Evolutionary conservation across 2,113 vertebrate genomes (phyloP), one percentile per base, ranked within the genome.

Genomic region (Corythornis madagascariensis): DNA sequence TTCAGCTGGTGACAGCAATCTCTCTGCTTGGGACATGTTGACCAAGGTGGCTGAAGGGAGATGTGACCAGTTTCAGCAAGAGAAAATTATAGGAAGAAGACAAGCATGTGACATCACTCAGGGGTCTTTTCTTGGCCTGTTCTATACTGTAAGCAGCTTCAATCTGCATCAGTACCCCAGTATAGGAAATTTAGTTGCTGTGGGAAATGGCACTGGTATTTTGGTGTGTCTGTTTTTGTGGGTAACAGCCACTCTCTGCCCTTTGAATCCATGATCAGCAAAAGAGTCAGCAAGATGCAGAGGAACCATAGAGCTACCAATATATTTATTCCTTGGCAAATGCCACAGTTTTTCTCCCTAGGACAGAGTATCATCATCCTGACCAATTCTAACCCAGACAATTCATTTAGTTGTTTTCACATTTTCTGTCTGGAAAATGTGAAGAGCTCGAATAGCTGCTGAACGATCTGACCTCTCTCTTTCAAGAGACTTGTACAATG

Each of bases 101-200:
- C 11, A 71, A 83, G 43, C 43, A 52, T 4, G 3, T 9, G 22
- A 9, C 5, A 3, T 81, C 22, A 21, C 35, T 47, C 0, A 0
- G 33, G 10, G 26, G 16, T 73, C 45, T 89, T 59, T 52, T 90
- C 77, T 69, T 84, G 57, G 33, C 29, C 16, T 69, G n/a, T 53
- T 59, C 57, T 53, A 26, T 53, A 55, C 74, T 72, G 21, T 11
- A 31, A 90, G 45, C 12, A 78, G 28, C 33, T 52, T 7, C 29
- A 53, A 3, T 31, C 13, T 40, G 19, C 4, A 3, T 75, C 57
- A 43, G 9, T 19, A 28, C 9, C 22, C 8, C 38, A 16, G 35
- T 40, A 6, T 2, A 10, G 40, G 24, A 82, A 90, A 72, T 8
- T 5, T 42, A 21, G 22, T 29, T 79, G 40, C 66, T 60, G 11